Evolutionary conservation across 2,888 invertebrate species (phyloP), one percentile per base, ranked within the genome.

Genomic region (Polydrusus cervinus): DNA sequence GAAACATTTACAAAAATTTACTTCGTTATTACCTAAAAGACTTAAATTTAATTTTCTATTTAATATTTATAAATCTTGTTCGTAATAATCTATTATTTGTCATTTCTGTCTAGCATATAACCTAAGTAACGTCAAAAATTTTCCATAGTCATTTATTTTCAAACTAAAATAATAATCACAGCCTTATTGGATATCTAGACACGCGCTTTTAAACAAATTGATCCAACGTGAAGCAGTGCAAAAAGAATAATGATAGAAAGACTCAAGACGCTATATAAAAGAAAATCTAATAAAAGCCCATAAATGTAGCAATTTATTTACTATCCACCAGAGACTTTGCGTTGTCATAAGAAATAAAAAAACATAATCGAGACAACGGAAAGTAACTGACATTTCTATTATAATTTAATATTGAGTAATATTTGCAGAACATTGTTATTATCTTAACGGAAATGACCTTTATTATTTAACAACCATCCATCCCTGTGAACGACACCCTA

Each of bases 171-270:
- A 60, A 60, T 60, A 60, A 60, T 60, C 34, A 60, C 38, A 60
- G 57, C 57, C 38, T 60, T 34, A 60, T 60, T 60, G 57, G 38
- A 18, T 30, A 60, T 55, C 68, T n/a, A 57, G 38, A 55, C 68
- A 68, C 68, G 57, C 45, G 43, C 68, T 43, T 25, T 38, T 68
- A 55, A 53, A 68, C 68, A 68, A 68, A 68, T 68, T 68, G 68
- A 55, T 43, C 25, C 55, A 55, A 68, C 40, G 68, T 68, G 57
- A 68, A 68, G 30, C 68, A 18, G 68, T 57, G 68, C 68, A 68
- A 68, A 40, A 68, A 68, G 68, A 68, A 68, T 68, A 57, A 57
- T 43, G 57, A 68, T 57, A 43, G 57, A 68, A 68, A 18, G 38
- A 11, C 38, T 16, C 57, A 14, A 60, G 57, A 60, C 38, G 20